These are phyloP conservation scores for Drosophila villosipedis DNA, from an alignment of 2,888 invertebrate species.

Conservation along the genomic window DNA sequence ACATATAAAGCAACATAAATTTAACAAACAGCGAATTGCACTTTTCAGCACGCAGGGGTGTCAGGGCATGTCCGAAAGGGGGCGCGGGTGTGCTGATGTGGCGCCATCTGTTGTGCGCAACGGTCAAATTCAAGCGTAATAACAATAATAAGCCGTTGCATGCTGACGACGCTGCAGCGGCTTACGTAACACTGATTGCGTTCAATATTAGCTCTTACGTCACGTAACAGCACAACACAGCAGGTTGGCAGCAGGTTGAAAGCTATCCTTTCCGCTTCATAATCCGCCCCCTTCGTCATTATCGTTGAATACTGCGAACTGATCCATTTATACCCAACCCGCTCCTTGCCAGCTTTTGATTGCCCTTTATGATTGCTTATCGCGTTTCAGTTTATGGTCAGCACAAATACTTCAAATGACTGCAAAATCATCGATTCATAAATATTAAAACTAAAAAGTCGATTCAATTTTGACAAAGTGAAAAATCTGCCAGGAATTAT, in stretches of 20 bases:
- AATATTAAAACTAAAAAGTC: not conserved
- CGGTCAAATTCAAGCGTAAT: conserved; percentile 21
- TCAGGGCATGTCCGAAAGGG: not conserved
- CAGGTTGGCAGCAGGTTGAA: not conserved
- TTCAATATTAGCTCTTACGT: conserved; percentile 5
- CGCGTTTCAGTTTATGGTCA: not conserved
- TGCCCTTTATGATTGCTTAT: not conserved
- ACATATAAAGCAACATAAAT: conserved; percentile 27
- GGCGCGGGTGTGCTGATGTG: conserved; percentile 2
- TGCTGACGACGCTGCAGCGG: conserved; percentile 10
- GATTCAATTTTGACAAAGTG: not conserved
- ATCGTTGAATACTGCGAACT: not conserved
- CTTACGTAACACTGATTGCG: conserved; percentile 18
- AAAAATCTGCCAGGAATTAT: not conserved
- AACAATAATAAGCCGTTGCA: conserved; percentile 17
- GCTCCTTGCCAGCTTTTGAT: not conserved
- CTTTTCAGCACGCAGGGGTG: conserved; percentile 16
- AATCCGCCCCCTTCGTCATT: not conserved
- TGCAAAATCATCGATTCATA: not conserved
- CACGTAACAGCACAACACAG: conserved; percentile 27
- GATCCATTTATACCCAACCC: not conserved
- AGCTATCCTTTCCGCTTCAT: not conserved
- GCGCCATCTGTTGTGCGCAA: conserved; percentile 23
- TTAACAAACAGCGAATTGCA: conserved; percentile 35
- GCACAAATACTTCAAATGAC: not conserved